Conservation (phyloP, 1,140 invertebrate species). For the Vollenhovia emeryi region DNA sequence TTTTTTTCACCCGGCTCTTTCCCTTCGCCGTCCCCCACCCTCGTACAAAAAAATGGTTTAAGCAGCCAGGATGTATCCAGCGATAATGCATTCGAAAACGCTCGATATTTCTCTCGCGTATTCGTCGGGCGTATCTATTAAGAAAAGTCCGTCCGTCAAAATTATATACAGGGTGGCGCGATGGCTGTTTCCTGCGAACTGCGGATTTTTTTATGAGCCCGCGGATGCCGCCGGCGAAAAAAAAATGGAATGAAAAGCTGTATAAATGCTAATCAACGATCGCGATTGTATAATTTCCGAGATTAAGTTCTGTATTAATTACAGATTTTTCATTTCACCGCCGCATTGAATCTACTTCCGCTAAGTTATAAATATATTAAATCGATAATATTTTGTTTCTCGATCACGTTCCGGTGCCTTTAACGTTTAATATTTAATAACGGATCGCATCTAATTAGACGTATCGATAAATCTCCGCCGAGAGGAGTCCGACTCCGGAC, state of each 20-base stretch:
- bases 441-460: background rate
- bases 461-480: background rate
- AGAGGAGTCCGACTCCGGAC: background rate
- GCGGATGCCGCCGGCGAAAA: background rate
- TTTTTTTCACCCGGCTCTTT: slow-evolving; percentile 56
- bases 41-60: slow-evolving; percentile 9
- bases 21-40: background rate
- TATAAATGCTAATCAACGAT: slow-evolving; percentile 45
- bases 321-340: slow-evolving; percentile 4
- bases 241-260: slow-evolving; percentile 27
- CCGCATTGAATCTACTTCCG: background rate
- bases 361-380: background rate
- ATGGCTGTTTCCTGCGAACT: background rate
- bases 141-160: slow-evolving; percentile 50
- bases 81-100: slow-evolving; percentile 48
- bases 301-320: slow-evolving; percentile 29
- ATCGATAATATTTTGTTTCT: background rate
- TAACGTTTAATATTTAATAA: background rate
- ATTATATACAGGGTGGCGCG: slow-evolving; percentile 36
- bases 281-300: slow-evolving; percentile 7
- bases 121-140: slow-evolving; percentile 52
- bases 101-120: slow-evolving; percentile 39
- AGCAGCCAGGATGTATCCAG: slow-evolving; percentile 8
- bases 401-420: background rate
- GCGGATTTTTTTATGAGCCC: slow-evolving; percentile 32